Percentiles rank a stretch among this genome's conserved stretches.
phyloP scores from a whole-genome alignment of 2,113 vertebrate species.

The Myotis davidii region DNA sequence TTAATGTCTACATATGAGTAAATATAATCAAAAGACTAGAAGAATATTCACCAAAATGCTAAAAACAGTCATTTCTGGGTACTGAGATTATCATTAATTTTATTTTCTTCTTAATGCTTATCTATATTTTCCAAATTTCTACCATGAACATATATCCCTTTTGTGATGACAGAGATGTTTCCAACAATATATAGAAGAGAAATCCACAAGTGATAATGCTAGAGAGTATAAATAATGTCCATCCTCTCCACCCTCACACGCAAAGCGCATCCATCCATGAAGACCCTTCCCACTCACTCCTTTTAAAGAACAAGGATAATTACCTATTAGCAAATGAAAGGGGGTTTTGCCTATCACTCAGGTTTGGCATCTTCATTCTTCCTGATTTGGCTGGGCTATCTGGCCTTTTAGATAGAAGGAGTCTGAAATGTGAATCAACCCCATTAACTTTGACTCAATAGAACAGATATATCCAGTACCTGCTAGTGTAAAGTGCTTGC shows the following conservation, averaged over 20 bases:
- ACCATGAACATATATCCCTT: neutral
- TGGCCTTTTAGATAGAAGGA: neutral
- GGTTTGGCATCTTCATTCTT: neutral
- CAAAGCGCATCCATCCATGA: neutral
- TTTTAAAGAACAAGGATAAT: conserved; percentile 44
- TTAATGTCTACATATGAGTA: conserved; percentile 1
- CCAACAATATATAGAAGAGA: neutral
- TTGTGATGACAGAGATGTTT: neutral
- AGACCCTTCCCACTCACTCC: neutral
- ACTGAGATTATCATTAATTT: neutral
- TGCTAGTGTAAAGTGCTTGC: neutral
- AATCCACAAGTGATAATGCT: neutral
- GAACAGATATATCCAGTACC: neutral
- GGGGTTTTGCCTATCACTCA: neutral
- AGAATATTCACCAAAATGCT: neutral
- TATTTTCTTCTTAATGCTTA: conserved; percentile 7
- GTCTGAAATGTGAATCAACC: neutral
- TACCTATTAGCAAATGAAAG: neutral
- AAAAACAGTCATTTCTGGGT: conserved; percentile 3
- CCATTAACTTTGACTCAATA: neutral
- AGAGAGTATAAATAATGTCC: neutral
- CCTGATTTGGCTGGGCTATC: neutral
- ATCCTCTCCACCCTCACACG: neutral
- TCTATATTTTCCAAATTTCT: conserved; percentile 11
- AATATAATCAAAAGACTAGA: neutral